phyloP scores from a whole-genome alignment of 2,888 invertebrate species.

The Ophion ventricosus region DNA sequence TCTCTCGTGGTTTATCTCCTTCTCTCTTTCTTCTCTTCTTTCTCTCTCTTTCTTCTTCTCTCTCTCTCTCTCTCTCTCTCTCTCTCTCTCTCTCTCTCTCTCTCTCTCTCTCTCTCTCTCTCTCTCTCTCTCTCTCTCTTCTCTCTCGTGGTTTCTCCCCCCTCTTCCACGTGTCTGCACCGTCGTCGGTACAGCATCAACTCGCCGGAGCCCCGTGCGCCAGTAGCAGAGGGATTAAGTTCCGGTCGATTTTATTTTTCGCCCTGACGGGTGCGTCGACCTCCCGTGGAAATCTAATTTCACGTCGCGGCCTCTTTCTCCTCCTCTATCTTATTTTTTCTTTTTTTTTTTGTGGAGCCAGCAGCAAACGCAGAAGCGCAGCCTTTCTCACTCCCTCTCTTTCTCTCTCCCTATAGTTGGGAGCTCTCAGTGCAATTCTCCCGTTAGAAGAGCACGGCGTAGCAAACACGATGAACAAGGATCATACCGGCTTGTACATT shows the following conservation, averaged over 20 bases:
- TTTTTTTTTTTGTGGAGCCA: conserved; percentile 14
- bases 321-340: conserved; percentile 41
- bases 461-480: conserved; percentile 27
- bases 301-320: conserved; percentile 66
- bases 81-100: conserved; percentile 50
- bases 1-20: too few relatives aligned
- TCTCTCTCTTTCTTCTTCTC: conserved; percentile 19
- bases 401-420: conserved; percentile 2
- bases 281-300: conserved; percentile 73
- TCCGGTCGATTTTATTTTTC: conserved; percentile 71
- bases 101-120: conserved; percentile 24
- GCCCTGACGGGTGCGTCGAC: conserved; percentile 67
- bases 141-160: conserved; percentile 35
- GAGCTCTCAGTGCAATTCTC: conserved; percentile 17
- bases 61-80: conserved; percentile 38
- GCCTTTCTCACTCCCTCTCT: background rate
- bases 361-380: conserved; percentile 37
- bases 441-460: conserved; percentile 12
- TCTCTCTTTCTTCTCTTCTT: conserved; percentile 50
- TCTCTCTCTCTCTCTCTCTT: conserved; percentile 36
- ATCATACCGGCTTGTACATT: conserved; percentile 4
- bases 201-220: conserved; percentile 43
- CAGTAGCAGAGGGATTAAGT: conserved; percentile 71
- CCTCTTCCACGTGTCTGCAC: conserved; percentile 16
- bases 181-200: conserved; percentile 31